Percentiles rank a stretch among this genome's conserved stretches.
phyloP scores from a whole-genome alignment of 2,113 vertebrate genomes.

The Fulmarus glacialis region DNA sequence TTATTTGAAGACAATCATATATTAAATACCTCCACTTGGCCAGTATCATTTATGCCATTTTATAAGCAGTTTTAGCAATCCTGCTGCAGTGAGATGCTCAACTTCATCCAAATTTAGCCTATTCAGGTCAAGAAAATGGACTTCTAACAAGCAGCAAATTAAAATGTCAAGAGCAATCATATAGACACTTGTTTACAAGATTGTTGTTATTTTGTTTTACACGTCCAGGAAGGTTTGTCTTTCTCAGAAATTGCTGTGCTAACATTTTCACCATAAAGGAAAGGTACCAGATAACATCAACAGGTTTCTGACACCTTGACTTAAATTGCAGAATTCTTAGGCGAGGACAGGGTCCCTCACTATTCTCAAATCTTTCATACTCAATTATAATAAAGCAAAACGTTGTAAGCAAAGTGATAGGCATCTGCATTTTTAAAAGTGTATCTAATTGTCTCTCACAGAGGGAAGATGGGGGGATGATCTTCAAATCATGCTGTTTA shows the following conservation, averaged over 20 bases:
- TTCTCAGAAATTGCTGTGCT: conserved; percentile 24
- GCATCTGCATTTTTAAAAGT: background rate
- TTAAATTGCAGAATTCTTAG: conserved; percentile 40
- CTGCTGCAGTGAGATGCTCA: background rate
- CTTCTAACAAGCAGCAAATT: conserved; percentile 68
- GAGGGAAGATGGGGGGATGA: background rate
- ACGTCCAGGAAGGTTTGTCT: background rate
- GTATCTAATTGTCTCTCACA: background rate
- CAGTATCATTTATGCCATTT: background rate
- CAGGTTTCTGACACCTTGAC: background rate
- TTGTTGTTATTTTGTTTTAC: conserved; percentile 53
- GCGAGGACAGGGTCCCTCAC: background rate
- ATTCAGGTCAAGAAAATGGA: conserved; percentile 62
- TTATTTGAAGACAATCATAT: background rate
- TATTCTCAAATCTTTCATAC: background rate
- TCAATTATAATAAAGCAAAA: background rate
- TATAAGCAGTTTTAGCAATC: conserved; percentile 24
- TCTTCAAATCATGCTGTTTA: background rate
- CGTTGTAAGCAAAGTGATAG: background rate
- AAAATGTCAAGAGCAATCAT: conserved; percentile 75
- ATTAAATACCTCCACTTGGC: background rate
- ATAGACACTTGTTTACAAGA: conserved; percentile 55
- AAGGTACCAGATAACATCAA: background rate
- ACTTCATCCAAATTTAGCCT: conserved; percentile 58
- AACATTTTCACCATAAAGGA: conserved; percentile 19